Percentiles rank a stretch among this genome's conserved stretches.
Conservation (phyloP, 2,113 vertebrate species). For the Alethe castanea region DNA sequence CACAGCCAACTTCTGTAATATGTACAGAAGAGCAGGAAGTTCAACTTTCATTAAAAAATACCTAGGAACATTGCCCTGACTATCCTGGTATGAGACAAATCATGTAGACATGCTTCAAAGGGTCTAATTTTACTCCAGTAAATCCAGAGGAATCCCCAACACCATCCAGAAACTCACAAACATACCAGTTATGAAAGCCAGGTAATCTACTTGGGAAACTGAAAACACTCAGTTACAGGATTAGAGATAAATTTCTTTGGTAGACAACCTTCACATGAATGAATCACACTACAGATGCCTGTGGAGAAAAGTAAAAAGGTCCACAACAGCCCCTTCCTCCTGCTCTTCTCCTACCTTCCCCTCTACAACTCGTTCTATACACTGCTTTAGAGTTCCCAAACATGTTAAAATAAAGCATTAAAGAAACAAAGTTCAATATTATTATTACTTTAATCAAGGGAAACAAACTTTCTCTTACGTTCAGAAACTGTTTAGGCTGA, state of each 20-base stretch:
- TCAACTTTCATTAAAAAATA: not conserved
- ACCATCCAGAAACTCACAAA: not conserved
- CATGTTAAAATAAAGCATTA: not conserved
- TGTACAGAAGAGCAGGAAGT: not conserved
- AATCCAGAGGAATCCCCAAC: conserved; percentile 3
- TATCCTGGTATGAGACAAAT: not conserved
- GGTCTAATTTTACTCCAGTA: not conserved
- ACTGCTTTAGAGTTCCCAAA: not conserved
- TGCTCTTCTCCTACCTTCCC: not conserved
- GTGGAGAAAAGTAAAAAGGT: not conserved
- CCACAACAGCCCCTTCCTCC: not conserved
- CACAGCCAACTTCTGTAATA: not conserved
- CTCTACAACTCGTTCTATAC: not conserved
- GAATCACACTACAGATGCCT: not conserved
- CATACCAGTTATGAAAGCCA: not conserved
- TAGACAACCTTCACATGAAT: not conserved
- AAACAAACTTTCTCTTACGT: not conserved
- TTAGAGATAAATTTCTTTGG: not conserved
- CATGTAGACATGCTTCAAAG: not conserved
- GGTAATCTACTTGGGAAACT: not conserved
- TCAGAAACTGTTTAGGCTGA: not conserved
- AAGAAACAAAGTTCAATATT: not conserved
- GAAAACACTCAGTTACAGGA: not conserved
- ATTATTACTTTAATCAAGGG: not conserved
- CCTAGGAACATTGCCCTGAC: not conserved